phyloP scores from a whole-genome alignment of 2,888 invertebrate genomes.

The Drosophila mercatorum region DNA sequence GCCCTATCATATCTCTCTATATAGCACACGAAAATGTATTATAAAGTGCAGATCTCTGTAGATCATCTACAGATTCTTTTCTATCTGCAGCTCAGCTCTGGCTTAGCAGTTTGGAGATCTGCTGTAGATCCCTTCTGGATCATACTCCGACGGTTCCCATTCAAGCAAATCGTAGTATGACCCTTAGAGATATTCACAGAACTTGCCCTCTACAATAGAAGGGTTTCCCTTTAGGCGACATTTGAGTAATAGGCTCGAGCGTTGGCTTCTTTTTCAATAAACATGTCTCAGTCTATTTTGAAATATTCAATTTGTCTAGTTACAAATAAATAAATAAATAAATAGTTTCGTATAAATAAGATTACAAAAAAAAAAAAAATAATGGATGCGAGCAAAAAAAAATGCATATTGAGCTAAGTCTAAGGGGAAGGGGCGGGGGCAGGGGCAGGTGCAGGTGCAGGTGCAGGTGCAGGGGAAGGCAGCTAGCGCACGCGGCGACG shows the following conservation, averaged over 20 bases:
- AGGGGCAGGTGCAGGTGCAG: neutral
- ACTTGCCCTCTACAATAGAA: no score
- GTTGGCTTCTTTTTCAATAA: conserved; percentile 58
- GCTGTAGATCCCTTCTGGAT: no score
- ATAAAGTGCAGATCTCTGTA: no score
- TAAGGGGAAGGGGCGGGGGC: neutral
- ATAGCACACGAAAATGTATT: no score
- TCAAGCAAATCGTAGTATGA: neutral
- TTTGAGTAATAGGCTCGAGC: neutral
- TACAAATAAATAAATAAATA: conserved; percentile 77
- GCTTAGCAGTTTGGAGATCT: no score
- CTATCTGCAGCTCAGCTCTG: no score
- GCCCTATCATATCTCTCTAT: no score
- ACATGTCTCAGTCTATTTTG: conserved; percentile 79
- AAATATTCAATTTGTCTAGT: conserved; percentile 76
- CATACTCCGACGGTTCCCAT: no score
- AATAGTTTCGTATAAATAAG: conserved; percentile 70
- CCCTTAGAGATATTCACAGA: neutral
- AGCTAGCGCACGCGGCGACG: conserved; percentile 62
- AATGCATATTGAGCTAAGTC: conserved; percentile 57
- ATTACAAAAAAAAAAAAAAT: conserved; percentile 35
- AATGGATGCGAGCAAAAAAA: conserved; percentile 35
- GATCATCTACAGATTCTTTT: no score
- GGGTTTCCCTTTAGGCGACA: no score
- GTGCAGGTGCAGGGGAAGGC: neutral